These are phyloP conservation scores for Rhinoraja longicauda DNA, from an alignment of 2,797 vertebrate species.

Conservation along the genomic window DNA sequence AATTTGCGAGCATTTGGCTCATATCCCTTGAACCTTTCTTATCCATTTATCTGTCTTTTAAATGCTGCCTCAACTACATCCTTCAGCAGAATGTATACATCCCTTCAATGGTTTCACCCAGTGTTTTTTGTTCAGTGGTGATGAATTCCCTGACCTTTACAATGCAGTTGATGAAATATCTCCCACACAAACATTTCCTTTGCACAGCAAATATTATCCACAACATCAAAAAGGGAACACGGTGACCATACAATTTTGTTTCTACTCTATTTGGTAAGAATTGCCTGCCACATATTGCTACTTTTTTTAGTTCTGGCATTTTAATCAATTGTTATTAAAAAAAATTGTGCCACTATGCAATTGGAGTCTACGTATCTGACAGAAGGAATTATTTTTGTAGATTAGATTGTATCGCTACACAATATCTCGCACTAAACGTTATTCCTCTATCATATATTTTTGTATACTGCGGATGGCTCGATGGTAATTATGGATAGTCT, in stretches of 20 bases:
- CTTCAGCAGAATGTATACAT: neutral
- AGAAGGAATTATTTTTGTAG: neutral
- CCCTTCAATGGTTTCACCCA: neutral
- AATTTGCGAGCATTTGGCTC: too few relatives aligned
- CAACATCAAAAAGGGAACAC: neutral
- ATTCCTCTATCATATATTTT: too few relatives aligned
- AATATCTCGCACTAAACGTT: too few relatives aligned
- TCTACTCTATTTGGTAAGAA: neutral
- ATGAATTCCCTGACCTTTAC: constrained; percentile 1
- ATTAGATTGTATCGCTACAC: neutral
- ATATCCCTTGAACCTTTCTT: too few relatives aligned
- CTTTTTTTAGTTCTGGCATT: neutral
- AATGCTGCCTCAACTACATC: too few relatives aligned
- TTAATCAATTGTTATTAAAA: too few relatives aligned
- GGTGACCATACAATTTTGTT: neutral
- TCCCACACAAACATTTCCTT: neutral
- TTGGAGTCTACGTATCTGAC: neutral
- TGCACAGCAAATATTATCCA: neutral
- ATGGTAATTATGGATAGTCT: too few relatives aligned
- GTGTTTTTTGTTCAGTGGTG: neutral
- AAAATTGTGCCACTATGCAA: neutral
- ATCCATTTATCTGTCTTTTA: too few relatives aligned
- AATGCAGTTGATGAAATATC: neutral
- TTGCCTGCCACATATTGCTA: neutral
- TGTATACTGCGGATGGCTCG: too few relatives aligned